Percentiles rank a stretch among this genome's conserved stretches.
Conservation (phyloP, 1,140 invertebrate genomes). For the Telenomus remus region DNA sequence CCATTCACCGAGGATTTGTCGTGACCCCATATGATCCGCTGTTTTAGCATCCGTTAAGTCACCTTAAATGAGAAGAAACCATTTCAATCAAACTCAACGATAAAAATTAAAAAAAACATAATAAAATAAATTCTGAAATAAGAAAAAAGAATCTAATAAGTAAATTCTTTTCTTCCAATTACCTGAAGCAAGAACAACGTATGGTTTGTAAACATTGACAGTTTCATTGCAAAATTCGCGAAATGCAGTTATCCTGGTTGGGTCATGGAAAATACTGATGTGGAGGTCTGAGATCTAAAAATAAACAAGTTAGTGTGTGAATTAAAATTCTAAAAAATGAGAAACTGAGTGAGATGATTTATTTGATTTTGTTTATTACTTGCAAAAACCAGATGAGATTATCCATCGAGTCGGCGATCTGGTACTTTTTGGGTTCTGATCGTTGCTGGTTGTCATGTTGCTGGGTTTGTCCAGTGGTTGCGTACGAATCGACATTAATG, state of each 20-base stretch:
- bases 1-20: constrained; percentile 91
- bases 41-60: constrained; percentile 94
- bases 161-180: constrained; percentile 60
- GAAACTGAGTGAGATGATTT: no score
- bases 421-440: constrained; percentile 67
- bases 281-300: constrained; percentile 91
- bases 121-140: no score
- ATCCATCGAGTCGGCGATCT: constrained; percentile 76
- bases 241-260: constrained; percentile 84
- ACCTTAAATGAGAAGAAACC: constrained; percentile 73
- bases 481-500: constrained; percentile 72
- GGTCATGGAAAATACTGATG: constrained; percentile 89
- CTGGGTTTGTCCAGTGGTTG: constrained; percentile 44
- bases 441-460: constrained; percentile 30
- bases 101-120: no score
- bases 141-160: no score
- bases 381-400: constrained; percentile 87
- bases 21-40: constrained; percentile 85
- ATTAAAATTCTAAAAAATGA: no score
- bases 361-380: constrained; percentile 70
- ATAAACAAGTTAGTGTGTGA: constrained; percentile 13
- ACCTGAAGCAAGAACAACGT: constrained; percentile 88
- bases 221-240: constrained; percentile 87
- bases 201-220: constrained; percentile 84
- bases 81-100: no score